Percentiles rank a stretch among this genome's conserved stretches.
phyloP scores from a whole-genome alignment of 2,113 vertebrate species.

The Brevimyrus niger region DNA sequence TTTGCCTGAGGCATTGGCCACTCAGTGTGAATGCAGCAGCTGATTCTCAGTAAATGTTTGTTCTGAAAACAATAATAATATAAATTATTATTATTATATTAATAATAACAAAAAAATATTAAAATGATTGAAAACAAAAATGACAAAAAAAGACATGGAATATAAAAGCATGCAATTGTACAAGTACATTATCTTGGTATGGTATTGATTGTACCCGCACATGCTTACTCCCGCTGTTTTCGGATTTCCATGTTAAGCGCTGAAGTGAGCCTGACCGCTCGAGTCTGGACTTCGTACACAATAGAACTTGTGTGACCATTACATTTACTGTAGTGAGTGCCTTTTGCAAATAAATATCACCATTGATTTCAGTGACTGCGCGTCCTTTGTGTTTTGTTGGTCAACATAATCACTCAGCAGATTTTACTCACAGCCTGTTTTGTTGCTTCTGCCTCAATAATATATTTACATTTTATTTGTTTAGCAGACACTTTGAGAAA shows the following conservation, averaged over 20 bases:
- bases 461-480: not conserved
- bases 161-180: constrained; percentile 27
- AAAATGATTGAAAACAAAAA: constrained; percentile 14
- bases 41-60: constrained; percentile 20
- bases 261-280: constrained; percentile 27
- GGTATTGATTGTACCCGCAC: constrained; percentile 20
- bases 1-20: not conserved
- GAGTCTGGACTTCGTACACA: constrained; percentile 39
- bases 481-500: not conserved
- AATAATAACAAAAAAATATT: constrained; percentile 9
- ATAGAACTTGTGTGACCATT: constrained; percentile 42
- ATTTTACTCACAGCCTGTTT: not conserved
- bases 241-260: constrained; percentile 11
- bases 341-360: constrained; percentile 56
- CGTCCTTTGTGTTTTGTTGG: not conserved
- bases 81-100: not conserved
- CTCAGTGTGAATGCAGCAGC: constrained; percentile 26
- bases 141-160: constrained; percentile 19
- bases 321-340: constrained; percentile 61
- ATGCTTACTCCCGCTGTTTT: constrained; percentile 24
- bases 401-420: not conserved
- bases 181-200: constrained; percentile 26
- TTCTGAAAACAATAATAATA: constrained; percentile 17
- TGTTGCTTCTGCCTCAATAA: not conserved
- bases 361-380: constrained; percentile 16